Base-by-base conservation (phyloP, 2,888 invertebrate genomes). In the Ennomos erosarius region DNA sequence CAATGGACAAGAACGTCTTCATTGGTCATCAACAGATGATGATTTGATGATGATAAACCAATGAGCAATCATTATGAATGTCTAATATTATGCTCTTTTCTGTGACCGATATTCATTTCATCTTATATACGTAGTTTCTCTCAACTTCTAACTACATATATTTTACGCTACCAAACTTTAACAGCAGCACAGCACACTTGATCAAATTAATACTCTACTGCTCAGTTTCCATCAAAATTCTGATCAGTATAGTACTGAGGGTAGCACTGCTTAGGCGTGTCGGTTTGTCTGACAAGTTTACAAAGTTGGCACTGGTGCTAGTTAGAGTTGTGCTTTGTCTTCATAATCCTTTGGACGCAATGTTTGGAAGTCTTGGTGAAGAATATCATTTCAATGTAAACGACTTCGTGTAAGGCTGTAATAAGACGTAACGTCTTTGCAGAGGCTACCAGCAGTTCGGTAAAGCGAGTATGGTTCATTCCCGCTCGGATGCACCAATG, bases 171-270 rank as follows among this genome's bases (percentile, higher is more conserved):
- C n/a, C n/a, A n/a, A 53, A 50, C 59, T 54, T 50, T 54, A 38
- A 37, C 40, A 26, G 26, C 26, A 26, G 26, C 26, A n/a, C n/a
- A 36, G 42, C 8, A 44, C 36, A 49, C 40, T 59, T 42, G 45
- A 54, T 54, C 36, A 54, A 54, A 59, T 54, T 53, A 53, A 49
- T 58, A 53, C 44, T 58, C 34, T 9, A 8, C 37, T 44, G 8
- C 43, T 52, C 43, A 58, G 59, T 45, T 59, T 72, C 67, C 66
- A 73, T 75, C 76, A 76, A 69, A 78, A 78, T 81, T 82, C 78
- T 72, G 82, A 79, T 83, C 82, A 79, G 83, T 84, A 82, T 76
- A 71, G 71, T 67, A 37, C 48, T 47, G 64, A 52, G 52, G 63
- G 62, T 67, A 11, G 44, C 5, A 6, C 36, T 67, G 51, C 65